Evolutionary conservation across 2,888 invertebrate genomes (phyloP), one percentile per base, ranked within the genome.

Genomic region (Pyrgus malvae): DNA sequence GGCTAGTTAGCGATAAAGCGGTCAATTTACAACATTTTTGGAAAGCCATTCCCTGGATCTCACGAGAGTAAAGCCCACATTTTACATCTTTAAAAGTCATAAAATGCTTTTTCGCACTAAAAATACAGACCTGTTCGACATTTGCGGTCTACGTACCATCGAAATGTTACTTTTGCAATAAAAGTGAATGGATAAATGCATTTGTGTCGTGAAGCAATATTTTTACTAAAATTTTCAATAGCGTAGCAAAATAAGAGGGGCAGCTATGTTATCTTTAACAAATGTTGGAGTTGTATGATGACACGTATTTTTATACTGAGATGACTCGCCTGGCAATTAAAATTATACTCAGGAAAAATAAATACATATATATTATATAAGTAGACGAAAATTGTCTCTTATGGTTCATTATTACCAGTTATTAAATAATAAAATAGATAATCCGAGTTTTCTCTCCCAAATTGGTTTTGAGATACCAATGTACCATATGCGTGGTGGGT

Each of bases 81-180:
- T 53, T 53, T 45, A 53, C 44, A 35, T 44, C 37, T 53, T 58
- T 25, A 58, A 40, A 38, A 53, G 51, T 56, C 48, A 48, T 35
- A 48, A 53, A 54, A 49, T 45, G 40, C 44, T 40, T 49, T 59
- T 62, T 50, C 56, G 49, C 59, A 56, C 35, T 60, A 57, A 60
- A 59, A 62, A 64, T 57, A 62, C 57, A 59, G 48, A 53, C 57
- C 56, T 58, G 54, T 46, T 54, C 33, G 46, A 31, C 12, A 29
- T 53, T 19, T 27, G 25, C 16, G 27, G 31, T 33, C 17, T 27
- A 40, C 31, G 45, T 31, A 29, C 40, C 31, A 38, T 46, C 37
- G 16, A 46, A 50, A 46, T 46, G 53, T 46, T 46, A 40, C 40
- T 54, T 46, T 50, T 53, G 37, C 40, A 29, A 46, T 48, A 55